Conservation (phyloP, 1,140 invertebrate genomes). For the Euglossa dilemma region DNA sequence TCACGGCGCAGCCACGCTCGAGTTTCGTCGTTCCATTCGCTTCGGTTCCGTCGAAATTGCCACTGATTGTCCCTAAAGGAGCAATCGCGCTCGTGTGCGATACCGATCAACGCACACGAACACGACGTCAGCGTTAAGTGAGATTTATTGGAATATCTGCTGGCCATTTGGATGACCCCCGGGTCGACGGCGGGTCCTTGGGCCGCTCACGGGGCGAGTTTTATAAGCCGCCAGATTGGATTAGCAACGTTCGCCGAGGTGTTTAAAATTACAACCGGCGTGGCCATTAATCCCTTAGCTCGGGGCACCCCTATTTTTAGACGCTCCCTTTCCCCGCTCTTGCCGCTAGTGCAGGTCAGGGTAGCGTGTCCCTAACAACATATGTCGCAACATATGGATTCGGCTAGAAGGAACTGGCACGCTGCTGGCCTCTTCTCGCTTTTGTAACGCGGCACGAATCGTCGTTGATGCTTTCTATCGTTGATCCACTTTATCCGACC, state of each 20-base stretch:
- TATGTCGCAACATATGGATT: constrained; percentile 62
- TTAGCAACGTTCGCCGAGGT: constrained; percentile 58
- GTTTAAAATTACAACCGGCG: constrained; percentile 63
- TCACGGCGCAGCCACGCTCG: background rate
- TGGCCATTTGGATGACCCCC: constrained; percentile 42
- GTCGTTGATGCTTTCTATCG: constrained; percentile 1
- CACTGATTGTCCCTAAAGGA: background rate
- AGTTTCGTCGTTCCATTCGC: background rate
- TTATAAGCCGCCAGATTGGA: constrained; percentile 50
- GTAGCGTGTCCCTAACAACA: constrained; percentile 56
- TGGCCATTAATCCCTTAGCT: constrained; percentile 58
- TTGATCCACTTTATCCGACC: background rate
- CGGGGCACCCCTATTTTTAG: constrained; percentile 63
- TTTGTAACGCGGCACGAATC: background rate
- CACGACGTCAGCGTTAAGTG: background rate
- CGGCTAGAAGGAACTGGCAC: constrained; percentile 25
- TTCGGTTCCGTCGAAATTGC: background rate
- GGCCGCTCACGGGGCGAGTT: constrained; percentile 34
- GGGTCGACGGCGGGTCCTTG: background rate
- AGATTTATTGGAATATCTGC: constrained; percentile 43
- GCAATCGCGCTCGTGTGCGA: background rate
- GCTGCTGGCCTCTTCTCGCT: constrained; percentile 32
- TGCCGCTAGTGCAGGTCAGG: constrained; percentile 63
- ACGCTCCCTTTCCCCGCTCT: constrained; percentile 31
- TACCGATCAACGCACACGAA: constrained; percentile 8